phyloP scores from a whole-genome alignment of 2,888 invertebrate genomes.

The Leptopterna dolabrata region DNA sequence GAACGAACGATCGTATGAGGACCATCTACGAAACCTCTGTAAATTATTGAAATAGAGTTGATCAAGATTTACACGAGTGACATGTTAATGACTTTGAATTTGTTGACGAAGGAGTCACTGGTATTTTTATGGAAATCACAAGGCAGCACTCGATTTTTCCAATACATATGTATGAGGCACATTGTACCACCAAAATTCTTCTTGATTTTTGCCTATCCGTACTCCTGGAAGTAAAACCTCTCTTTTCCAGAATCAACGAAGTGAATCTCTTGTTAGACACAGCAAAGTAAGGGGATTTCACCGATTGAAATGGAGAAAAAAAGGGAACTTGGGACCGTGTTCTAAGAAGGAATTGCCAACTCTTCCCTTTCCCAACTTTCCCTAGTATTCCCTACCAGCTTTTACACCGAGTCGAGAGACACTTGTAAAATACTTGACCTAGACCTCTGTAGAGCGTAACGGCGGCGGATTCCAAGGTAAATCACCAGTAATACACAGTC shows the following conservation, averaged over 20 bases:
- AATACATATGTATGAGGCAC: too few relatives aligned
- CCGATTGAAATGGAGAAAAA: not conserved
- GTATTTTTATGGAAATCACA: too few relatives aligned
- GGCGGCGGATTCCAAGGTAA: not conserved
- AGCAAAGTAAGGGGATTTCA: not conserved
- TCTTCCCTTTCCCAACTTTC: not conserved
- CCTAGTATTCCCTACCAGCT: not conserved
- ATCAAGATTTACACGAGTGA: too few relatives aligned
- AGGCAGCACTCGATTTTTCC: too few relatives aligned
- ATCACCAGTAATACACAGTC: not conserved
- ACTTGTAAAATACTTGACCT: conserved; percentile 3
- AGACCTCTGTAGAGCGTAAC: not conserved
- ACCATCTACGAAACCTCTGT: too few relatives aligned
- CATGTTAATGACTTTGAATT: too few relatives aligned
- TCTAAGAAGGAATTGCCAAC: not conserved
- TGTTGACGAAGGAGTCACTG: too few relatives aligned
- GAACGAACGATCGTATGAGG: too few relatives aligned
- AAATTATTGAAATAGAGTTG: too few relatives aligned
- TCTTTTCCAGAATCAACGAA: not conserved
- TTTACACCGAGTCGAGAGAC: not conserved
- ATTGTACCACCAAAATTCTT: too few relatives aligned
- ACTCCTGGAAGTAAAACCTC: not conserved
- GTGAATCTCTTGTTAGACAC: not conserved
- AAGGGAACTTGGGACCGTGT: not conserved
- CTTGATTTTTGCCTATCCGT: too few relatives aligned